These are phyloP conservation scores for Drosophila phalerata DNA, from an alignment of 2,888 invertebrate genomes.

Conservation along the genomic window DNA sequence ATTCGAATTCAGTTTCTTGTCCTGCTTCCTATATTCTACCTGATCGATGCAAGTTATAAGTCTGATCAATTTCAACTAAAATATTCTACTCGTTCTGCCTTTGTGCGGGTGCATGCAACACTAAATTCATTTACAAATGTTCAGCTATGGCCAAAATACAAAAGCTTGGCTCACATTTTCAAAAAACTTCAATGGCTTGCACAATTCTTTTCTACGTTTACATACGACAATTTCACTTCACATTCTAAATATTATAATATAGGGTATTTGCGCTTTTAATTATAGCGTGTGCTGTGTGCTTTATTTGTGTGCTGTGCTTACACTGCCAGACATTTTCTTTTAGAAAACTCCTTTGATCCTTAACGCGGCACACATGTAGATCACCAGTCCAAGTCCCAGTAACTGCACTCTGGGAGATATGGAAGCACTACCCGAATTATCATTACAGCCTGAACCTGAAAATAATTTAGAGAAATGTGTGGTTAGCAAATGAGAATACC, in stretches of 20 bases:
- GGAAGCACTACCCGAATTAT: conserved; percentile 74
- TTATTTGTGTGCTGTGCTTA: conserved; percentile 35
- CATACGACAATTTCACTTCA: conserved; percentile 35
- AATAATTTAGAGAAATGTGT: conserved; percentile 30
- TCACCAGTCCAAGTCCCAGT: conserved; percentile 54
- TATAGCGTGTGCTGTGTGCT: conserved; percentile 31
- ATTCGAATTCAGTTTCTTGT: not conserved
- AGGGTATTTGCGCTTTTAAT: conserved; percentile 32
- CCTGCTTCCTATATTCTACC: conserved; percentile 8
- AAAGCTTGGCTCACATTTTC: conserved; percentile 48
- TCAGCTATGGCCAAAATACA: conserved; percentile 63
- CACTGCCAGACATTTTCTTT: conserved; percentile 62
- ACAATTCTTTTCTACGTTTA: conserved; percentile 38
- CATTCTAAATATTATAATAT: conserved; percentile 58
- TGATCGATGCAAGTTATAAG: conserved; percentile 29
- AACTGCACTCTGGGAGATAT: conserved; percentile 53
- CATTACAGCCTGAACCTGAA: conserved; percentile 75
- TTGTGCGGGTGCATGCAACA: conserved; percentile 60
- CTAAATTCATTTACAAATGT: conserved; percentile 75
- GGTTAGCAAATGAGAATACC: conserved; percentile 4
- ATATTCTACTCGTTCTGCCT: conserved; percentile 37
- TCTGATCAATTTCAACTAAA: conserved; percentile 45
- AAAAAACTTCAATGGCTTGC: conserved; percentile 51
- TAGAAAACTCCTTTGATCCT: conserved; percentile 68
- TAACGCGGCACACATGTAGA: conserved; percentile 53